Percentiles rank a stretch among this genome's conserved stretches.
These are phyloP conservation scores for Thalassaphorura encarpata DNA, from an alignment of 1,140 invertebrate genomes.

Conservation along the genomic window DNA sequence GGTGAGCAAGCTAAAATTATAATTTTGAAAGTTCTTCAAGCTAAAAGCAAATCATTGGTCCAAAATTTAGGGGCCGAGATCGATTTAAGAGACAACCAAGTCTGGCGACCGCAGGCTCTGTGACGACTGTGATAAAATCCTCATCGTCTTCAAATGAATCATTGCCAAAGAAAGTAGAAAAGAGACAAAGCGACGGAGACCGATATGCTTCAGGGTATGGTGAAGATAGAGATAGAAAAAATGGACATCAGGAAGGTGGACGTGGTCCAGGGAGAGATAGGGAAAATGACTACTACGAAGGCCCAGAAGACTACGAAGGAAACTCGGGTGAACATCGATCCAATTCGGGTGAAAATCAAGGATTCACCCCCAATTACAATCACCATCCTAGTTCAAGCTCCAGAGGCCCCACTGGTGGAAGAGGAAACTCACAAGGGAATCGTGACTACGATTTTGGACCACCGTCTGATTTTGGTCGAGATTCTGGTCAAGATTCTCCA, in stretches of 20 bases:
- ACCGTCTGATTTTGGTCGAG: constrained; percentile 17
- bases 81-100: neutral
- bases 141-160: constrained; percentile 7
- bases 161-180: constrained; percentile 14
- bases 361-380: too few relatives aligned
- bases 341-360: too few relatives aligned
- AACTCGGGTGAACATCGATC: too few relatives aligned
- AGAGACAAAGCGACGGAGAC: constrained; percentile 10
- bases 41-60: too few relatives aligned
- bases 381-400: neutral
- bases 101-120: too few relatives aligned
- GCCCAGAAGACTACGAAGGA: neutral
- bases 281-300: neutral
- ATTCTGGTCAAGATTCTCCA: constrained; percentile 1
- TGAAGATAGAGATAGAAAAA: neutral
- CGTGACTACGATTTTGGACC: constrained; percentile 21
- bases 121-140: too few relatives aligned
- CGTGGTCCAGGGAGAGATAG: neutral
- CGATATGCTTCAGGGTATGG: constrained; percentile 2
- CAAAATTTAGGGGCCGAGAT: neutral
- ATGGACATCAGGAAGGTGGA: neutral
- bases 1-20: constrained; percentile 7
- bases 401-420: neutral
- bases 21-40: too few relatives aligned
- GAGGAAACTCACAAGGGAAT: neutral